phyloP scores from a whole-genome alignment of 2,888 invertebrate genomes.

The Caenorhabditis zanzibari region DNA sequence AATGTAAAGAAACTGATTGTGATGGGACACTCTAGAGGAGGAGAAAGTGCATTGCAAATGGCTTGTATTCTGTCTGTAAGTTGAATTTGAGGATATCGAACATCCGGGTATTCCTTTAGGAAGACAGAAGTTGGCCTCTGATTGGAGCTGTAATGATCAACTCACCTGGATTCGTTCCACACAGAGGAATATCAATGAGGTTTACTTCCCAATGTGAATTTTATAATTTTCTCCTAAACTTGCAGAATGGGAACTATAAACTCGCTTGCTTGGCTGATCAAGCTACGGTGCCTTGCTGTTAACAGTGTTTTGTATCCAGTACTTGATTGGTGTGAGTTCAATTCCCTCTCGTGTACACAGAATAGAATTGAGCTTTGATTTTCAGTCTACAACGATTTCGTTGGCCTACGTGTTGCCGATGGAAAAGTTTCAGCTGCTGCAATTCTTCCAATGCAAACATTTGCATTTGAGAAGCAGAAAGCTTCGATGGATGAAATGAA shows the following conservation, averaged over 20 bases:
- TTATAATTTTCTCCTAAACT: not conserved
- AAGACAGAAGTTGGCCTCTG: conserved; percentile 54
- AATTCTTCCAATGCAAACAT: conserved; percentile 58
- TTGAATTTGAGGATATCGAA: too few species aligned
- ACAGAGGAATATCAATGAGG: conserved; percentile 50
- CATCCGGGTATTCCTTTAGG: not conserved
- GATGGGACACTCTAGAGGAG: conserved; percentile 62
- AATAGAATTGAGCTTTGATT: not conserved
- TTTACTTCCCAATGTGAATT: not conserved
- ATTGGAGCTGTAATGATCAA: conserved; percentile 54
- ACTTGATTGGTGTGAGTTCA: conserved; percentile 60
- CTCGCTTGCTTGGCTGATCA: conserved; percentile 35
- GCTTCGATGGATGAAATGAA: conserved; percentile 47
- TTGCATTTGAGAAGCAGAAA: conserved; percentile 64
- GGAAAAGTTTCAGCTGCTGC: conserved; percentile 58
- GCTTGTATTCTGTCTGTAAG: conserved; percentile 50
- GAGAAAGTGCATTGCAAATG: conserved; percentile 63
- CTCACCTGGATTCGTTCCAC: conserved; percentile 56
- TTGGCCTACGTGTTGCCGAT: conserved; percentile 56
- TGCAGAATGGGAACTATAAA: conserved; percentile 56
- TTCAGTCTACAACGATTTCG: conserved; percentile 63
- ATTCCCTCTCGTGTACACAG: not conserved
- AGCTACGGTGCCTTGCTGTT: conserved; percentile 24
- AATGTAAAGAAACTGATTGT: conserved; percentile 51
- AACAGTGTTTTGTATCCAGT: conserved; percentile 47